These are phyloP conservation scores for Brachymystax lenok DNA, from an alignment of 2,797 vertebrate genomes.

Conservation along the genomic window DNA sequence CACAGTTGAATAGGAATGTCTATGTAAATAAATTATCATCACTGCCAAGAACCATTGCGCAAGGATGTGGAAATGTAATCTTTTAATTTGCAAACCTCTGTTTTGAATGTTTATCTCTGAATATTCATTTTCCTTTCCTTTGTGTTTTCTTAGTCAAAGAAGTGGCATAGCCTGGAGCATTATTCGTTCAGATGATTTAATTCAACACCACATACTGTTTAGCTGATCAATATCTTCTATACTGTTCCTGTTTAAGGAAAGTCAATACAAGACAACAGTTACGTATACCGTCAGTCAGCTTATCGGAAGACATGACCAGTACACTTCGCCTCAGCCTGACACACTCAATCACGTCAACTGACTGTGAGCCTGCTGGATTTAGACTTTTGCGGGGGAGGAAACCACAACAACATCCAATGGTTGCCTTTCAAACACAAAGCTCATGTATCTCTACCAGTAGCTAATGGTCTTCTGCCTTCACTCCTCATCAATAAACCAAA, in stretches of 20 bases:
- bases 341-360: background rate
- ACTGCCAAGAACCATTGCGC: background rate
- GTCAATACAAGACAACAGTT: slow-evolving; percentile 1
- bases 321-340: background rate
- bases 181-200: background rate
- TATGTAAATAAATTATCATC: background rate
- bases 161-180: background rate
- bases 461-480: background rate
- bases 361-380: background rate
- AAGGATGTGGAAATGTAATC: background rate
- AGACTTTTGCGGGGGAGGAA: background rate
- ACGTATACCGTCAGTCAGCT: background rate
- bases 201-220: background rate
- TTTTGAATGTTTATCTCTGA: background rate
- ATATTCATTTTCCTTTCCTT: background rate
- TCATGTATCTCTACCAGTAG: slow-evolving; percentile 4
- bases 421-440: background rate
- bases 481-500: background rate
- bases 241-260: slow-evolving; percentile 1
- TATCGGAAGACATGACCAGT: background rate
- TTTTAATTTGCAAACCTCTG: background rate
- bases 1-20: background rate
- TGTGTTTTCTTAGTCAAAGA: background rate
- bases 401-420: background rate
- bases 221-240: slow-evolving; percentile 8